Conservation (phyloP, 2,888 invertebrate species). For the Onchidella celtica region DNA sequence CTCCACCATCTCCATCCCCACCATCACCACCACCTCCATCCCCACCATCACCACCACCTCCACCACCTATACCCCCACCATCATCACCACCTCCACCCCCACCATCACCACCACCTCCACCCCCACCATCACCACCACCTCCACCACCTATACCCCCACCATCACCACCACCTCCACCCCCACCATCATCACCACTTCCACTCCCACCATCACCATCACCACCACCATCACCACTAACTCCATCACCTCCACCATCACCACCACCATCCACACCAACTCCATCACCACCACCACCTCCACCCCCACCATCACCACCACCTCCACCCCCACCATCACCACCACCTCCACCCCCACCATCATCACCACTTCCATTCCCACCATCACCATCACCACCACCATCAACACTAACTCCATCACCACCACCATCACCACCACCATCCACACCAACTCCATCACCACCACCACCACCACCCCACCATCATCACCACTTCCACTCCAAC, state of each 20-base stretch:
- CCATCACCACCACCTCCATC: background rate
- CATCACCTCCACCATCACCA: background rate
- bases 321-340: too few relatives aligned
- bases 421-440: too few relatives aligned
- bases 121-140: background rate
- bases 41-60: background rate
- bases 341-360: too few relatives aligned
- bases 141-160: background rate
- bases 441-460: too few relatives aligned
- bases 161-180: background rate
- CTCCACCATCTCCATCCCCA: background rate
- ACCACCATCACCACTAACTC: background rate
- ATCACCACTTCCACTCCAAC: too few relatives aligned
- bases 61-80: background rate
- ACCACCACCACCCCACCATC: too few relatives aligned
- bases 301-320: too few relatives aligned
- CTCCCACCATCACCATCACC: background rate
- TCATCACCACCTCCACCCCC: background rate
- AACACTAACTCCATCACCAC: background rate
- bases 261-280: too few relatives aligned
- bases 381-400: background rate
- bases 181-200: slow-evolving; percentile 14
- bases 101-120: slow-evolving; percentile 4
- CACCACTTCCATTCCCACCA: too few relatives aligned
- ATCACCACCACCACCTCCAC: too few relatives aligned